Evolutionary conservation across 2,113 vertebrate species (phyloP).

Genomic region (Burhinus bistriatus): DNA sequence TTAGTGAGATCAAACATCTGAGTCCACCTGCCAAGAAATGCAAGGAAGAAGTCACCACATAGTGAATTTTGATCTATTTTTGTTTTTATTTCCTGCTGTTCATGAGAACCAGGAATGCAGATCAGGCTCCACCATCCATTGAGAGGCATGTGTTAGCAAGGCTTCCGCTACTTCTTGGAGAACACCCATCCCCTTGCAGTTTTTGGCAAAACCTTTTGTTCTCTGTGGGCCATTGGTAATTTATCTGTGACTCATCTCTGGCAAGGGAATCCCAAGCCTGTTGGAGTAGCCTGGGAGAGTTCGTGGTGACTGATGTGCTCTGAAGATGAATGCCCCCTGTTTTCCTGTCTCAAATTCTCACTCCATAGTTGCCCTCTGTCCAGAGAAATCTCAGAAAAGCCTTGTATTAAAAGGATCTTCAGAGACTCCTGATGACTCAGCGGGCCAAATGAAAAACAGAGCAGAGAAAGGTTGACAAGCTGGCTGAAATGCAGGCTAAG

Average conservation of each 20-base stretch:
- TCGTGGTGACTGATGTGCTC: slow-evolving; percentile 14
- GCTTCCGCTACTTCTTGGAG: slow-evolving; percentile 38
- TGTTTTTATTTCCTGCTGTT: slow-evolving; percentile 50
- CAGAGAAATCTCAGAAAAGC: background rate
- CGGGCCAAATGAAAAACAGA: background rate
- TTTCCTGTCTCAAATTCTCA: slow-evolving; percentile 25
- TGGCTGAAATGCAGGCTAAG: background rate
- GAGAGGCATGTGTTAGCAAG: slow-evolving; percentile 13
- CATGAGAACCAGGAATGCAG: slow-evolving; percentile 33
- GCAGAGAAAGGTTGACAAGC: slow-evolving; percentile 13
- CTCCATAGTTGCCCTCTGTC: background rate
- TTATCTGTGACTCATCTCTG: slow-evolving; percentile 37
- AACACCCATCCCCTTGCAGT: background rate
- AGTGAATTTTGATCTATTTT: slow-evolving; percentile 50
- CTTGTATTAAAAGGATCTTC: background rate
- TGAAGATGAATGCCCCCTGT: background rate
- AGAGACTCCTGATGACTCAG: background rate
- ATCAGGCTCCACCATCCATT: background rate
- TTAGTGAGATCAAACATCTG: background rate
- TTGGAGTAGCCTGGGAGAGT: slow-evolving; percentile 34
- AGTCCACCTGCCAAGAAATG: slow-evolving; percentile 42
- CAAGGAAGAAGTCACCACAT: background rate
- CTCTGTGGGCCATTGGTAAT: background rate
- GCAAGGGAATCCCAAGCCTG: slow-evolving; percentile 37
- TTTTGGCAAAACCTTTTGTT: slow-evolving; percentile 47